phyloP scores from a whole-genome alignment of 2,888 invertebrate genomes.

The Coelogynopora nodosa region DNA sequence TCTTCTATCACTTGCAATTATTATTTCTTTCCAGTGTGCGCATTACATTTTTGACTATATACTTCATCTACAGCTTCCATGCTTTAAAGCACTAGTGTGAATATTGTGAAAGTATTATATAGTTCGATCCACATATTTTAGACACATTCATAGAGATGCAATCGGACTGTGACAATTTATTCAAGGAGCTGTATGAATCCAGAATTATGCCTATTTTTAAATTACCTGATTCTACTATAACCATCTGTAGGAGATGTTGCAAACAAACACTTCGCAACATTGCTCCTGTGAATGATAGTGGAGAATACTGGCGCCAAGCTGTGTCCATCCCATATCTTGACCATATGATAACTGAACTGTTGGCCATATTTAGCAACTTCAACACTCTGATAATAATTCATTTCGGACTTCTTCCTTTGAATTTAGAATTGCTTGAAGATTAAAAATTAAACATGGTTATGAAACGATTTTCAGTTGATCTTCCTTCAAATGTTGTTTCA shows the following conservation, averaged over 20 bases:
- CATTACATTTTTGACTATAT: too few species aligned
- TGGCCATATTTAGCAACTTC: not conserved
- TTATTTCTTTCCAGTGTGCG: too few species aligned
- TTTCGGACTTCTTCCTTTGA: constrained; percentile 4
- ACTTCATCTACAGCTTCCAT: too few species aligned
- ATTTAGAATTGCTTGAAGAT: not conserved
- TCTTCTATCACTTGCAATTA: too few species aligned
- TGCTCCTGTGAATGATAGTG: not conserved
- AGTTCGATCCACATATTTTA: too few species aligned
- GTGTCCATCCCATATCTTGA: not conserved
- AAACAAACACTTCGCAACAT: constrained; percentile 10
- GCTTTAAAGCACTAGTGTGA: too few species aligned
- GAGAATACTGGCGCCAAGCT: constrained; percentile 9
- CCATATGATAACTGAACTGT: not conserved
- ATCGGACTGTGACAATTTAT: too few species aligned
- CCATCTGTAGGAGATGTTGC: constrained; percentile 9
- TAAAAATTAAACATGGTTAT: constrained; percentile 10
- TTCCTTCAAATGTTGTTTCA: not conserved
- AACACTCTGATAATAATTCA: not conserved
- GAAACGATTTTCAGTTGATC: not conserved
- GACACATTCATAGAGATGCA: too few species aligned
- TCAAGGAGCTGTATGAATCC: constrained; percentile 22
- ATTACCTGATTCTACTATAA: not conserved
- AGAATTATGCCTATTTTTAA: not conserved
- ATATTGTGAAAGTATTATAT: too few species aligned